These are phyloP conservation scores for Scaptomyza graminum DNA, from an alignment of 1,140 invertebrate species.

Conservation along the genomic window DNA sequence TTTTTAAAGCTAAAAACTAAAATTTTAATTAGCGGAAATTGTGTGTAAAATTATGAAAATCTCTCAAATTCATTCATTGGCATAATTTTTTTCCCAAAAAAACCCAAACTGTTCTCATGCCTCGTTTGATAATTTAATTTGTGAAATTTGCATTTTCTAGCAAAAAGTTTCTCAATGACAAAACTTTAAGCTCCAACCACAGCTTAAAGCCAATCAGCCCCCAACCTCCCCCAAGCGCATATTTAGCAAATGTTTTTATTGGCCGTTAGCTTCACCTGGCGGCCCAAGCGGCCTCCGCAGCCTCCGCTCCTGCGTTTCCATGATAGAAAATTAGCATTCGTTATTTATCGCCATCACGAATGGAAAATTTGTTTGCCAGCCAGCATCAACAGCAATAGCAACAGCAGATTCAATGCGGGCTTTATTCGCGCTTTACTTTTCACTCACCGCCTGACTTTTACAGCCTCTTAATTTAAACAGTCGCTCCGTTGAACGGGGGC, in stretches of 20 bases:
- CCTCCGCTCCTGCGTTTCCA: slow-evolving; percentile 4
- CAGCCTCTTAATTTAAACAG: slow-evolving; percentile 82
- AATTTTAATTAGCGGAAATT: background rate
- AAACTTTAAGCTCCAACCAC: slow-evolving; percentile 42
- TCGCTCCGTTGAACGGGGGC: slow-evolving; percentile 32
- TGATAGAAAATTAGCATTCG: slow-evolving; percentile 70
- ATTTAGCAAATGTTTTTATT: slow-evolving; percentile 73
- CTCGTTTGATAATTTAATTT: slow-evolving; percentile 47
- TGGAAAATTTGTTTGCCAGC: slow-evolving; percentile 34
- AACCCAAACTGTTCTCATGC: slow-evolving; percentile 4
- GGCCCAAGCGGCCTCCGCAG: slow-evolving; percentile 7
- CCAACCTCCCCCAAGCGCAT: slow-evolving; percentile 18
- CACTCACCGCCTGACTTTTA: slow-evolving; percentile 79
- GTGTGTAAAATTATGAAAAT: slow-evolving; percentile 10
- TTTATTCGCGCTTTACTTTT: slow-evolving; percentile 63
- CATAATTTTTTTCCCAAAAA: too few relatives aligned
- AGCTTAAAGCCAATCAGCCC: slow-evolving; percentile 27
- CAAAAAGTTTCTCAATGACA: slow-evolving; percentile 42
- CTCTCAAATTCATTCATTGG: slow-evolving; percentile 16
- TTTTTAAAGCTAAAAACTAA: too few relatives aligned
- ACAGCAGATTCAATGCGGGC: slow-evolving; percentile 21
- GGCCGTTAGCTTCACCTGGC: slow-evolving; percentile 75
- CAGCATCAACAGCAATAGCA: background rate
- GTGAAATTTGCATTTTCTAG: slow-evolving; percentile 45
- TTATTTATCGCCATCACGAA: slow-evolving; percentile 60